Base-by-base conservation (phyloP, 2,113 vertebrate genomes). In the Oryzias woworae region DNA sequence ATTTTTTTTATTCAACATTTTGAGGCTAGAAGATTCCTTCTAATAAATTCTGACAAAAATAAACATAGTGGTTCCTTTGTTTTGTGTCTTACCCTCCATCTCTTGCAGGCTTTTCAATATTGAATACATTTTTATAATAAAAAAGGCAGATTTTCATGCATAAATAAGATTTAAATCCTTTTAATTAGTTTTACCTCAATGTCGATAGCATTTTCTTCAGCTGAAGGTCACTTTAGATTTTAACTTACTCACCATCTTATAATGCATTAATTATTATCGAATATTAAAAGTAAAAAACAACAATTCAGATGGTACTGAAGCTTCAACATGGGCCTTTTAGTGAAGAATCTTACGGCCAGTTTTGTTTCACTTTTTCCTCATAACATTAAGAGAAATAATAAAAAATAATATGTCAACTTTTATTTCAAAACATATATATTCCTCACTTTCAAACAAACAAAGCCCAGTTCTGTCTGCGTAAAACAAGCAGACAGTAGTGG, bases 31-130 rank as follows among this genome's bases (percentile, higher is more conserved):
- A 61, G 67, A 81, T 70, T 84, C 69, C 42, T 41, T 81, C 42
- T 88, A 82, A 87, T 55, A 78, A 70, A 84, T 85, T 89, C 89
- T 82, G 83, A 84, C 64, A 79, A 78, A 83, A 80, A 83, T 86
- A 90, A 87, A 89, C 59, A 58, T 31, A 44, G 69, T 0, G 0
- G 18, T 15, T 63, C 18, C 57, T 43, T 31, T 61, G 58, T 77
- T 41, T 16, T 55, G 2, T 61, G 81, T 67, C 43, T 55, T 50
- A 17, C 22, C 23, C 14, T 2, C 14, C 14, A 4, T 26, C 4
- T 15, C 26, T 24, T 18, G 36, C 13, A 59, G 45, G 17, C 17
- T 47, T 7, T 36, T 10, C 31, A 10, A 36, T 36, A 10, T 36
- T 36, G 2, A 36, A 36, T 36, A 8, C 1, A 57, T 53, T 56